phyloP scores from a whole-genome alignment of 1,140 invertebrate genomes.

The Calephelis nemesis region DNA sequence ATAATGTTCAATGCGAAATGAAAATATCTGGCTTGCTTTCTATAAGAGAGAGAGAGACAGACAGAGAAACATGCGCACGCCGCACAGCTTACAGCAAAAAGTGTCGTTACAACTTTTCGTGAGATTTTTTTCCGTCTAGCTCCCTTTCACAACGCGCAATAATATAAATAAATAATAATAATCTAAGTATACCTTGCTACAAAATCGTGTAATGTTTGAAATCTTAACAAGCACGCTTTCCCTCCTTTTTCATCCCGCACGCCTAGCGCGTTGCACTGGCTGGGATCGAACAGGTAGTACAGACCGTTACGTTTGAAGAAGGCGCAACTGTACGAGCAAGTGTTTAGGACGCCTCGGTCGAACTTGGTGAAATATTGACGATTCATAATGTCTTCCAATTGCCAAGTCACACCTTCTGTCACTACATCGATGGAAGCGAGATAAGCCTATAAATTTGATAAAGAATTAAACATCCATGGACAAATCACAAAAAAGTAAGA shows the following conservation, averaged over 20 bases:
- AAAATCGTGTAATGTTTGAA: conserved; percentile 61
- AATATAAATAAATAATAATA: too few relatives aligned
- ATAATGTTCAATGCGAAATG: too few relatives aligned
- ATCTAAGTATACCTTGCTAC: conserved; percentile 49
- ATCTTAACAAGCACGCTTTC: conserved; percentile 72
- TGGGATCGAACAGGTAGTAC: conserved; percentile 77
- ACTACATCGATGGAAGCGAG: conserved; percentile 61
- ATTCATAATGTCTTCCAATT: conserved; percentile 53
- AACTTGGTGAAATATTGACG: conserved; percentile 62
- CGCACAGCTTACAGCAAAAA: too few relatives aligned
- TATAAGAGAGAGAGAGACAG: too few relatives aligned
- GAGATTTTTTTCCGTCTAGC: too few relatives aligned
- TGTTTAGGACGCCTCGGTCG: conserved; percentile 76
- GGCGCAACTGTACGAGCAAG: conserved; percentile 74
- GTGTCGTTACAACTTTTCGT: too few relatives aligned
- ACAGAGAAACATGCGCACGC: too few relatives aligned
- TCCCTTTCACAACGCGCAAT: too few relatives aligned
- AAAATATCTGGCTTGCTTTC: too few relatives aligned
- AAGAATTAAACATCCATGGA: not conserved
- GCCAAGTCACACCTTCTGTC: conserved; percentile 62
- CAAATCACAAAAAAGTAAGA: too few relatives aligned
- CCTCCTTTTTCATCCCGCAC: conserved; percentile 65
- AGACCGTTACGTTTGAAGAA: conserved; percentile 73
- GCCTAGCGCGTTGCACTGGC: conserved; percentile 74
- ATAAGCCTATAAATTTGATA: conserved; percentile 50